A percentile compares a stretch with the other conserved stretches of the same genome.
Evolutionary conservation across 2,888 invertebrate genomes (phyloP).

Genomic region (Chloroclystis v-ata): DNA sequence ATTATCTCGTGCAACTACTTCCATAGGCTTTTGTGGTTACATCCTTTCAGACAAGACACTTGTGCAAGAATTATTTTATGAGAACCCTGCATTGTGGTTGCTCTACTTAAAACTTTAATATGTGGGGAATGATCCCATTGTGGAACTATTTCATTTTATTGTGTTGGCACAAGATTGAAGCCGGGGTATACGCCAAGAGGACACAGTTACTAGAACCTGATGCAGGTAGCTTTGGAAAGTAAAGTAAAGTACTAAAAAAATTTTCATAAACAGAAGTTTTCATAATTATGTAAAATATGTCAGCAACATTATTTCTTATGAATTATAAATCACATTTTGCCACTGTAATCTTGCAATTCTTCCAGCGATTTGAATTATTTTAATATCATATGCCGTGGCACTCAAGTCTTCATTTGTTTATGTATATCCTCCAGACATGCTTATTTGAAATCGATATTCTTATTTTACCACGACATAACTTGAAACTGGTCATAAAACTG

Average conservation of each 20-base stretch:
- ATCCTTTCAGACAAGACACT: slow-evolving; percentile 3
- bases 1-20: slow-evolving; percentile 20
- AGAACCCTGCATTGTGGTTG: slow-evolving; percentile 4
- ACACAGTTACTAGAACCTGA: slow-evolving; percentile 21
- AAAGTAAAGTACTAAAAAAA: too few species aligned
- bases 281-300: too few species aligned
- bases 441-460: slow-evolving; percentile 21
- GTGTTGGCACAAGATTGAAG: slow-evolving; percentile 3
- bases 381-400: slow-evolving; percentile 45
- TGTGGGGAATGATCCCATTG: slow-evolving; percentile 5
- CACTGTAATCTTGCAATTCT: too few species aligned
- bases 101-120: slow-evolving; percentile 9
- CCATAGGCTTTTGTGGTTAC: slow-evolving; percentile 1
- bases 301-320: too few species aligned
- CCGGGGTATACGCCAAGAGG: slow-evolving; percentile 1
- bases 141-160: neutral
- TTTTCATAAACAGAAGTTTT: too few species aligned
- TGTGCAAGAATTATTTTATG: slow-evolving; percentile 8
- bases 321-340: too few species aligned
- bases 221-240: slow-evolving; percentile 25
- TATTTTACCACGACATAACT: slow-evolving; percentile 14
- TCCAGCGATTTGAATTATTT: too few species aligned
- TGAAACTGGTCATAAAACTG: slow-evolving; percentile 11
- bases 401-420: slow-evolving; percentile 39
- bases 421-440: slow-evolving; percentile 39